Evolutionary conservation across 2,113 vertebrate species (phyloP), one percentile per base, ranked within the genome.

Genomic region (Hemibagrus wyckioides): DNA sequence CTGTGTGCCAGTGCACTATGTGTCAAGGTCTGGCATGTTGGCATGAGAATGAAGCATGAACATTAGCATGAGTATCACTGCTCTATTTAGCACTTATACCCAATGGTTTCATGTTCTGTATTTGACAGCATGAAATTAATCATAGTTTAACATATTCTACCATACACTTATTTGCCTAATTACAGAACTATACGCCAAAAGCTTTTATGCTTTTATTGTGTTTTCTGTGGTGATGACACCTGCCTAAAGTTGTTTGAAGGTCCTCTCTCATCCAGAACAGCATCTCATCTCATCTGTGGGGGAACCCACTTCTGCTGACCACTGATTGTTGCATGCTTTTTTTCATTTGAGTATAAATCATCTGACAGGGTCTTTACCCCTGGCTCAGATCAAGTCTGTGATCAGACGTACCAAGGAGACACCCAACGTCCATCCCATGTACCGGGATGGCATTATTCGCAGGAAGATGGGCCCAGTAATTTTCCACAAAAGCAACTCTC

Each of bases 341-440:
- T 54, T 44, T 87, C 2, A 36, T 7, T 86, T 52, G 67, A 39
- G 25, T 44, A 84, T 88, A 82, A 82, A 54, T 80, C 59, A 2
- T 84, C 52, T 90, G 82, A 89, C 80, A 17, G 91, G 65, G 13
- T 90, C 90, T 48, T 87, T 90, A 85, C 82, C 59, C 52, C 63
- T 82, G 71, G n/a, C 92, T 89, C 92, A 99, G 98, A 96, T 99
- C 88, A 97, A 98, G 80, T 97, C 97, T 48, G 96, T 99, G 92
- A 99, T 99, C 90, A 97, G 96, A 92, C 97, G 98, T 93, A 99
- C 98, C 50, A 98, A 97, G 94, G 97, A 99, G 94, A 96, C 95
- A 0, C 87, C 95, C 21, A 97, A 99, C 5, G 96, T 97, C 28
- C 98, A 99, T 87, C 98, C 98, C 76, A 98, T 99, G 98, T 97